Percentiles rank a stretch among this genome's conserved stretches.
Conservation (phyloP, 2,888 invertebrate genomes). For the Magallana nippona region DNA sequence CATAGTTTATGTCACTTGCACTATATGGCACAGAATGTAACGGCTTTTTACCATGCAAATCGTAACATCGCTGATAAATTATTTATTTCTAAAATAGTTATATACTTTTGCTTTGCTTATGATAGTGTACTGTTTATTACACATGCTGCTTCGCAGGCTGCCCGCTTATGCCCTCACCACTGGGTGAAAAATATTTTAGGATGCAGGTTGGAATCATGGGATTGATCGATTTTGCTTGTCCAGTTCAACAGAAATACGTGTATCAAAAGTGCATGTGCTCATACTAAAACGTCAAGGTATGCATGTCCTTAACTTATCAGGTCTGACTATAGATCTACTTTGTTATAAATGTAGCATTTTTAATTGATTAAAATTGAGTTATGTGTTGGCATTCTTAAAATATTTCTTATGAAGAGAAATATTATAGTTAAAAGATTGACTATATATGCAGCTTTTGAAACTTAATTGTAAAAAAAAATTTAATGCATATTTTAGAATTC, state of each 20-base stretch:
- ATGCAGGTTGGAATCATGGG: conserved; percentile 37
- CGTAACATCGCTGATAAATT: no score
- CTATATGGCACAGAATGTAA: no score
- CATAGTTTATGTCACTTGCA: no score
- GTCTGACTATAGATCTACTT: not conserved
- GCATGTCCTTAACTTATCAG: not conserved
- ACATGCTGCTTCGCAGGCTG: conserved; percentile 30
- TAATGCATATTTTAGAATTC: not conserved
- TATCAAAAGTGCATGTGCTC: conserved; percentile 38
- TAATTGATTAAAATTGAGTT: not conserved
- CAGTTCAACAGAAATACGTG: conserved; percentile 23
- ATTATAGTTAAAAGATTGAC: no score
- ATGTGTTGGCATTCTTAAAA: no score
- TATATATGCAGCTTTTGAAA: not conserved
- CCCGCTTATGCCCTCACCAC: conserved; percentile 36
- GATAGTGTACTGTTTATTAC: not conserved
- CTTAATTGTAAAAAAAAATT: no score
- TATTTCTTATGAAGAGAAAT: no score
- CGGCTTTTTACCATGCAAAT: no score
- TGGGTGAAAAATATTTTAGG: conserved; percentile 41
- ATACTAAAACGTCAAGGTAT: not conserved
- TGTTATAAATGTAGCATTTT: not conserved
- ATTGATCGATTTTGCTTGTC: conserved; percentile 41
- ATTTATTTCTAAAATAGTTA: no score
- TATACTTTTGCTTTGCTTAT: no score